Evolutionary conservation across 2,888 invertebrate species (phyloP).

Genomic region (Deilephila elpenor): DNA sequence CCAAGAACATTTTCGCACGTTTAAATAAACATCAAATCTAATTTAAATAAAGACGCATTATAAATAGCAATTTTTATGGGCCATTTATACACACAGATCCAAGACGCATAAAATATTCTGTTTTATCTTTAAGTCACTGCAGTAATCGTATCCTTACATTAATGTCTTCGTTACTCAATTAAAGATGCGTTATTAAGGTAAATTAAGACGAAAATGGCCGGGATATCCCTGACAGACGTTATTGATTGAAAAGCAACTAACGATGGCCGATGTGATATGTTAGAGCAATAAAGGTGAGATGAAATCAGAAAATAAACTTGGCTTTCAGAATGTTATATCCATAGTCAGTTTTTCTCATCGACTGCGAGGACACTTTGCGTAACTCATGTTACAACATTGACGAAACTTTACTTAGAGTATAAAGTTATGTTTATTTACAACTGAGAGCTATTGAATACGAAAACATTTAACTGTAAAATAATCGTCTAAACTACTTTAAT

Average conservation of each 20-base stretch:
- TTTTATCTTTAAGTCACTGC: too few species aligned
- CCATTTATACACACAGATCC: too few species aligned
- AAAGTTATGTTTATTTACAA: too few species aligned
- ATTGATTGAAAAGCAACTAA: background rate
- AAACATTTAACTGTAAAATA: too few species aligned
- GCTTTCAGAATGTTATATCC: background rate
- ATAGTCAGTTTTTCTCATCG: conserved; percentile 4
- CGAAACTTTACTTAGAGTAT: background rate
- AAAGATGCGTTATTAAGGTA: background rate
- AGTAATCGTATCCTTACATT: background rate
- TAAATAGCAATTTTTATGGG: too few species aligned
- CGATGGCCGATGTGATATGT: background rate
- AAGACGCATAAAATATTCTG: too few species aligned
- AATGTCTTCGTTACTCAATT: background rate
- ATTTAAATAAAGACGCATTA: too few species aligned
- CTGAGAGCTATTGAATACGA: too few species aligned
- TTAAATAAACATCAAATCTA: too few species aligned
- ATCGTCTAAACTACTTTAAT: too few species aligned
- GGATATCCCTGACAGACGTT: background rate
- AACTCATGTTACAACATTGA: conserved; percentile 8
- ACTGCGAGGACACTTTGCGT: conserved; percentile 32
- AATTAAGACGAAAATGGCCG: background rate
- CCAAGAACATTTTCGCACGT: too few species aligned
- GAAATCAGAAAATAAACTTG: background rate
- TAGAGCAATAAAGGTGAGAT: background rate